Conservation (phyloP, 2,888 invertebrate genomes). For the Metalampra italica region DNA sequence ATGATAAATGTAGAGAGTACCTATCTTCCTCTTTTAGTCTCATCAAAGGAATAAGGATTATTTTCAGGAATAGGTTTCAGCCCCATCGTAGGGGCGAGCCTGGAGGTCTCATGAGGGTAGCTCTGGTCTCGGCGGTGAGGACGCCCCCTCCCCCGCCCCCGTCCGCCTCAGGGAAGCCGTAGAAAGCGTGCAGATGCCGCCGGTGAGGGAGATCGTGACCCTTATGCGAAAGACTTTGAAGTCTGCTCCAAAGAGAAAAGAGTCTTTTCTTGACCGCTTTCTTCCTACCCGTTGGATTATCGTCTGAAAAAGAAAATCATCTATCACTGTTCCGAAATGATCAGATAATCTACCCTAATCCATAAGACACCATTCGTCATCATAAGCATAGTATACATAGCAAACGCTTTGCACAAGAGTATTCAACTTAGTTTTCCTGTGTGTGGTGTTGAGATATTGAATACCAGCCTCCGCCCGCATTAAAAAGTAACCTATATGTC, state of each 20-base stretch:
- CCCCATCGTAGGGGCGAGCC: slow-evolving; percentile 72
- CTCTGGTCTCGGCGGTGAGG: slow-evolving; percentile 61
- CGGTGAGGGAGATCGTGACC: slow-evolving; percentile 66
- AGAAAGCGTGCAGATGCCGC: slow-evolving; percentile 60
- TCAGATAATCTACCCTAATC: too few relatives aligned
- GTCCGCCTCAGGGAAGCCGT: slow-evolving; percentile 54
- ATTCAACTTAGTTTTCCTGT: too few relatives aligned
- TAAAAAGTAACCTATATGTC: too few relatives aligned
- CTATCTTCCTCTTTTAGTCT: too few relatives aligned
- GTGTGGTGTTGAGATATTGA: too few relatives aligned
- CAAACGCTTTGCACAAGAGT: too few relatives aligned
- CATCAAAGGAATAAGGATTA: slow-evolving; percentile 1
- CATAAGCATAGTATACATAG: too few relatives aligned
- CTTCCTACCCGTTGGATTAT: slow-evolving; percentile 26
- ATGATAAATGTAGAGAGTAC: too few relatives aligned
- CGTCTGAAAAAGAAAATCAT: slow-evolving; percentile 30
- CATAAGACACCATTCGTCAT: too few relatives aligned
- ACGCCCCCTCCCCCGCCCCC: slow-evolving; percentile 32
- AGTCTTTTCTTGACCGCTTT: slow-evolving; percentile 57
- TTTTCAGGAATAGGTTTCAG: slow-evolving; percentile 25
- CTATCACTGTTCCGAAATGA: too few relatives aligned
- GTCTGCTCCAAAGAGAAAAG: slow-evolving; percentile 67
- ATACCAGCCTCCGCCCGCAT: too few relatives aligned
- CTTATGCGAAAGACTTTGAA: slow-evolving; percentile 62
- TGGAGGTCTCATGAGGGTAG: slow-evolving; percentile 59